These are phyloP conservation scores for Lophochroa leadbeateri DNA, from an alignment of 2,113 vertebrate species.

Conservation along the genomic window DNA sequence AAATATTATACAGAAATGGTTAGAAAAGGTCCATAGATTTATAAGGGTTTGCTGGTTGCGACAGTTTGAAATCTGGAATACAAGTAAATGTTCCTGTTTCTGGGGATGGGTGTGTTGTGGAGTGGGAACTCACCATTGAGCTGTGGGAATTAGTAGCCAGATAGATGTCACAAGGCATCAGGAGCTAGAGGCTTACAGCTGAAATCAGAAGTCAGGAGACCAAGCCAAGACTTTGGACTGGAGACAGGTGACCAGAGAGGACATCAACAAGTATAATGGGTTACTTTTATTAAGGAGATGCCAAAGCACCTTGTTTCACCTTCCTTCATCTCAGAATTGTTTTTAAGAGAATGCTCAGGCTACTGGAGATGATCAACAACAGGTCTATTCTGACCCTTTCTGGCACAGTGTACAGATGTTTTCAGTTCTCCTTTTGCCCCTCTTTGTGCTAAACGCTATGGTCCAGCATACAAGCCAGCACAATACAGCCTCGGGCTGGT, in stretches of 20 bases:
- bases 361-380: neutral
- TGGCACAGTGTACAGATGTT: neutral
- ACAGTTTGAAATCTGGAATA: neutral
- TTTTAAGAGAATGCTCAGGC: neutral
- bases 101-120: neutral
- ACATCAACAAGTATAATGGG: neutral
- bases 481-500: accelerated
- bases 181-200: neutral
- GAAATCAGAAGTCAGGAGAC: neutral
- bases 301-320: neutral
- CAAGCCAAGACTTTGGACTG: neutral
- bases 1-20: neutral
- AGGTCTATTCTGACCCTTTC: neutral
- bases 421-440: neutral
- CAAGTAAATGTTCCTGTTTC: neutral
- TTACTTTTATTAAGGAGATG: neutral
- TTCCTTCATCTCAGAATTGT: neutral
- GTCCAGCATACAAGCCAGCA: neutral
- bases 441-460: neutral
- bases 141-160: neutral
- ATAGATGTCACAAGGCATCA: neutral
- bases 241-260: neutral
- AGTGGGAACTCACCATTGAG: neutral
- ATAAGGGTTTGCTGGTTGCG: neutral
- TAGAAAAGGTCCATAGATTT: neutral